A percentile compares a stretch with the other conserved stretches of the same genome.
These are phyloP conservation scores for Microcebus jonahi DNA, from an alignment of 2,113 vertebrate species.

Conservation along the genomic window DNA sequence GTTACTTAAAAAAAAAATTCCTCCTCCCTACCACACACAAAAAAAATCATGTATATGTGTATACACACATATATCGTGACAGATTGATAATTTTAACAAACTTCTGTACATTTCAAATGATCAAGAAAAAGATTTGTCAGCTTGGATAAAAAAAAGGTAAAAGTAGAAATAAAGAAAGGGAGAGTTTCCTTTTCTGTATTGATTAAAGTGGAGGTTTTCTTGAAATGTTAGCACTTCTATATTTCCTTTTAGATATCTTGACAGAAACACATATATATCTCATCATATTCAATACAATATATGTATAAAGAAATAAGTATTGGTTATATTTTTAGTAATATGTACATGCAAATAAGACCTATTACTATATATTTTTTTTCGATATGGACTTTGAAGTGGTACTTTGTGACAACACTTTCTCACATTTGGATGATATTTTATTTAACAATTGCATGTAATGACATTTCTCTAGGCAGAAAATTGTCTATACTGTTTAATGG, in stretches of 20 bases:
- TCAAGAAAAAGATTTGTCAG: neutral
- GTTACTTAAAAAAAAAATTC: neutral
- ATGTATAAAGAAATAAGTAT: neutral
- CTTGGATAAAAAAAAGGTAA: neutral
- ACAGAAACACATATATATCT: neutral
- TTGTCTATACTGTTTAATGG: neutral
- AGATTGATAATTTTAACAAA: neutral
- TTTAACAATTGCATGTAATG: neutral
- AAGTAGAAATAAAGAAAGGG: neutral
- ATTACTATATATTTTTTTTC: neutral
- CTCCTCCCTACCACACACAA: no score
- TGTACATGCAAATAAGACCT: neutral
- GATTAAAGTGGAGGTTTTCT: neutral
- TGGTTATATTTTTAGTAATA: neutral
- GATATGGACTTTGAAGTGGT: neutral
- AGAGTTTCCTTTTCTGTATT: neutral
- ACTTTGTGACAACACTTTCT: neutral
- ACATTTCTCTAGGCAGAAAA: neutral
- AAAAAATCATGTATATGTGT: no score
- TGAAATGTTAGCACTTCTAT: neutral
- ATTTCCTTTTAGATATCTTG: neutral
- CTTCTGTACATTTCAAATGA: neutral
- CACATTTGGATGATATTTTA: neutral
- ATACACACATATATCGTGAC: neutral
- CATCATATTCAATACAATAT: neutral